phyloP scores from a whole-genome alignment of 1,140 invertebrate genomes.

The Olivierus martensii region DNA sequence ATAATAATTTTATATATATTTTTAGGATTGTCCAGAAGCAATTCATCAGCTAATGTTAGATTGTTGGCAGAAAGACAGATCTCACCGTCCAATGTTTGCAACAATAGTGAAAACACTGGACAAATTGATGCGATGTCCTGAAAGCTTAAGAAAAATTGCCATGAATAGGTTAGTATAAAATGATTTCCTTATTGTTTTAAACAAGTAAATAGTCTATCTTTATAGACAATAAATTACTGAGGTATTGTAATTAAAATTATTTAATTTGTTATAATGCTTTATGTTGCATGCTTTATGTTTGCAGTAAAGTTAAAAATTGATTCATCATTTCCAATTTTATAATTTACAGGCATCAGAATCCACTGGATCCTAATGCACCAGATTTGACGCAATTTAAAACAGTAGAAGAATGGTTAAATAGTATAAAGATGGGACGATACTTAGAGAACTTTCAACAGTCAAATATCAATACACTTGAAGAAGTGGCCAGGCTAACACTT shows the following conservation, averaged over 20 bases:
- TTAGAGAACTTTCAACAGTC: conserved; percentile 81
- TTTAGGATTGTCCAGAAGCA: conserved; percentile 49
- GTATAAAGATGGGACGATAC: conserved; percentile 95
- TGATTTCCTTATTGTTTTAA: too few species aligned
- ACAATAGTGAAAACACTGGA: conserved; percentile 90
- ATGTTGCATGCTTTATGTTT: too few species aligned
- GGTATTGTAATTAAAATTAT: too few species aligned
- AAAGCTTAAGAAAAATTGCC: conserved; percentile 71
- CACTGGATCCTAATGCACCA: conserved; percentile 70
- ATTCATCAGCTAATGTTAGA: conserved; percentile 97
- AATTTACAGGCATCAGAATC: conserved; percentile 49
- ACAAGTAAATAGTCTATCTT: too few species aligned
- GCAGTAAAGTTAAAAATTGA: too few species aligned
- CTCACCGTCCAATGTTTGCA: conserved; percentile 88
- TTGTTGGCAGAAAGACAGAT: conserved; percentile 96
- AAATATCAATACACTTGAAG: conserved; percentile 68
- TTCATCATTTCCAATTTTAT: too few species aligned
- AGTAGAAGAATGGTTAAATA: conserved; percentile 87
- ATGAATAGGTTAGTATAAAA: conserved; percentile 54
- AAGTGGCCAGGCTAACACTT: conserved; percentile 69
- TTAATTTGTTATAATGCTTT: too few species aligned
- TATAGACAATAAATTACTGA: too few species aligned
- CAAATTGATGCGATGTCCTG: conserved; percentile 84
- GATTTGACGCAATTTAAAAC: conserved; percentile 79
- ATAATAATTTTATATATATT: too few species aligned